Percentiles rank a stretch among this genome's conserved stretches.
These are phyloP conservation scores for Notothenia coriiceps DNA, from an alignment of 2,113 vertebrate species.

Conservation along the genomic window DNA sequence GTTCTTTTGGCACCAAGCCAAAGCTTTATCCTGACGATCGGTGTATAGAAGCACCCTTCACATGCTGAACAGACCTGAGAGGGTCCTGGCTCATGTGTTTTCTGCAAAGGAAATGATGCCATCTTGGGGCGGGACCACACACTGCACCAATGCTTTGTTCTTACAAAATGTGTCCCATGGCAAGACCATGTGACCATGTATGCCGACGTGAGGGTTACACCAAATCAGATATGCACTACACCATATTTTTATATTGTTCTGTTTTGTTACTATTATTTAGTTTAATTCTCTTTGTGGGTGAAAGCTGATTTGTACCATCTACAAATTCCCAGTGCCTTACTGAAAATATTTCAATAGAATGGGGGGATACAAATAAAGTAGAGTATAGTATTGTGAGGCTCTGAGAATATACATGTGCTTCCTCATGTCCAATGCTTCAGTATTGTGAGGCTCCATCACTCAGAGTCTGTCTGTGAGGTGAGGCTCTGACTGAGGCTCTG, in stretches of 20 bases:
- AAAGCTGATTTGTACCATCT: background rate
- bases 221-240: background rate
- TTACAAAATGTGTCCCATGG: background rate
- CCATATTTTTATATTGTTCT: no score
- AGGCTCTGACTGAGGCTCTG: no score
- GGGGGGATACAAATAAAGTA: no score
- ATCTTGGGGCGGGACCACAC: conserved; percentile 4
- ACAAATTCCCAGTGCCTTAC: background rate
- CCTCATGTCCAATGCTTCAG: background rate
- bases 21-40: background rate
- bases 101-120: conserved; percentile 43
- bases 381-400: background rate
- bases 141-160: conserved; percentile 5
- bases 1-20: no score
- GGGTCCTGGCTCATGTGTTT: background rate
- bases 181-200: conserved; percentile 21
- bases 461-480: background rate
- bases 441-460: background rate
- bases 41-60: background rate
- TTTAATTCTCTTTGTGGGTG: no score
- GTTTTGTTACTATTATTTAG: background rate
- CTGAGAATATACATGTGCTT: background rate
- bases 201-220: background rate
- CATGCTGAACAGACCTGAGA: background rate
- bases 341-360: background rate